A percentile compares a stretch with the other conserved stretches of the same genome.
Evolutionary conservation across 2,888 invertebrate species (phyloP).

Genomic region (Dorcus parallelipipedus): DNA sequence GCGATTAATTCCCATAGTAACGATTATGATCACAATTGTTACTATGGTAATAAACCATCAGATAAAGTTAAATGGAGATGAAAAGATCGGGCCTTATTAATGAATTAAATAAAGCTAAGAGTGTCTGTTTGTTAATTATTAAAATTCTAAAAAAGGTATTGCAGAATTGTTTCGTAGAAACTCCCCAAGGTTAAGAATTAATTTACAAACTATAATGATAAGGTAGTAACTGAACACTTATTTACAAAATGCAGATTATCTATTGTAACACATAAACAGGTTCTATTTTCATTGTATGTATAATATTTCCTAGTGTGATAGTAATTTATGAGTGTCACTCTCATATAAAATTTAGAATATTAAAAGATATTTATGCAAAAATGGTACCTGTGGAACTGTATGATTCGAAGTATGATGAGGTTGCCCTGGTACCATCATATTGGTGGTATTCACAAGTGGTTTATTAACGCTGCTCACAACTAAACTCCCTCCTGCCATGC

Average conservation of each 20-base stretch:
- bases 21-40: no score
- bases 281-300: background rate
- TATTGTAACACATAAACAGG: background rate
- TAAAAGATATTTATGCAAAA: background rate
- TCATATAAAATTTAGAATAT: background rate
- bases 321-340: no score
- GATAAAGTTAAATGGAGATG: no score
- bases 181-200: background rate
- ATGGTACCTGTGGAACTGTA: slow-evolving; percentile 50
- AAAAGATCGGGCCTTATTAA: no score
- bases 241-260: background rate
- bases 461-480: slow-evolving; percentile 74
- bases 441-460: slow-evolving; percentile 58
- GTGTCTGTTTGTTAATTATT: no score
- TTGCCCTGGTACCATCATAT: slow-evolving; percentile 61
- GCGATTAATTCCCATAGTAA: no score
- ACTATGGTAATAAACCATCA: no score
- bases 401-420: slow-evolving; percentile 42
- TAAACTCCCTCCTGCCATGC: slow-evolving; percentile 71
- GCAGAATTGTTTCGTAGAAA: no score
- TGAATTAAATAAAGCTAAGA: no score
- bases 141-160: no score
- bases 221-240: background rate
- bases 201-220: background rate
- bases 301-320: background rate